Percentiles rank a stretch among this genome's conserved stretches.
Conservation (phyloP, 2,888 invertebrate genomes). For the Hyles lineata region DNA sequence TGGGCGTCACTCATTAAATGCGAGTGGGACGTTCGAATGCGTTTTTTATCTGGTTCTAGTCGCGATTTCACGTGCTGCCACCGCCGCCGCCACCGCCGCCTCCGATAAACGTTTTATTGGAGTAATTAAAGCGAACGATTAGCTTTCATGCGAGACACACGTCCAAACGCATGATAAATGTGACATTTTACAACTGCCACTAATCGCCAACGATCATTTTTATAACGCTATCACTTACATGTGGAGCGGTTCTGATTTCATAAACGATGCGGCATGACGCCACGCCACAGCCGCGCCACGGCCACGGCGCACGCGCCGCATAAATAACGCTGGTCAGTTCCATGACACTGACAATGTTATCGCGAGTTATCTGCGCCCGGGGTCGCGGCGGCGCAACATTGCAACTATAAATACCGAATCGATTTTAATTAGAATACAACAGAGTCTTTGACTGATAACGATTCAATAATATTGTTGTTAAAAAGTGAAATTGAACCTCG, state of each 20-base stretch:
- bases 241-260: constrained; percentile 58
- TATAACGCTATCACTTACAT: constrained; percentile 60
- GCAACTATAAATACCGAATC: constrained; percentile 77
- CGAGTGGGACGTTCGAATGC: constrained; percentile 66
- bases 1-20: constrained; percentile 73
- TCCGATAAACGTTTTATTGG: constrained; percentile 80
- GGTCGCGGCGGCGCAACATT: constrained; percentile 69
- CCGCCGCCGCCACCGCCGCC: constrained; percentile 66
- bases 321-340: constrained; percentile 77
- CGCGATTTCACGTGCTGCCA: constrained; percentile 76
- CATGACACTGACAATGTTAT: constrained; percentile 70
- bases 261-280: constrained; percentile 36
- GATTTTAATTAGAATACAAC: constrained; percentile 79
- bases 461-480: constrained; percentile 54
- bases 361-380: constrained; percentile 65
- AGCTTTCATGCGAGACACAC: constrained; percentile 68
- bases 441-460: constrained; percentile 81
- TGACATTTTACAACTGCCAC: constrained; percentile 63
- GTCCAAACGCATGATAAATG: constrained; percentile 74
- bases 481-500: constrained; percentile 71
- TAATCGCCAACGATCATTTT: constrained; percentile 66
- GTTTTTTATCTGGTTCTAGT: constrained; percentile 70
- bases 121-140: constrained; percentile 79
- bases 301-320: constrained; percentile 36
- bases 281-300: constrained; percentile 1